Base-by-base conservation (phyloP, 2,888 invertebrate genomes). In the Ellobium chinense region DNA sequence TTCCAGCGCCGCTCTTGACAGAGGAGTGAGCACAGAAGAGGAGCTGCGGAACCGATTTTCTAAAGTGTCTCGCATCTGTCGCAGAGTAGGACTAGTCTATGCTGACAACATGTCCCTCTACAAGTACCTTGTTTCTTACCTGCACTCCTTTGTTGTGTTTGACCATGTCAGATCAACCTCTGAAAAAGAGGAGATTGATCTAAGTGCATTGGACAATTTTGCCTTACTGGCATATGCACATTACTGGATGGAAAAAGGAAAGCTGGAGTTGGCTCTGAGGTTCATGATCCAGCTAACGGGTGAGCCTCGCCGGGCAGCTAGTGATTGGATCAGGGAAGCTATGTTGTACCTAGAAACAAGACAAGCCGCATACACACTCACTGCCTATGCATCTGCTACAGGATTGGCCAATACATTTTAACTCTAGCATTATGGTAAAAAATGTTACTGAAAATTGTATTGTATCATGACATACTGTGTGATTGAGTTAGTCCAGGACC, bases 1-100 rank as follows among this genome's bases (percentile, higher is more conserved):
- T 86, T 97, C 98, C 0, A 92, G 94, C 31, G 96, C 96, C 85
- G 97, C 97, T 0, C 94, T 95, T 21, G 94, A 95, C 34, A 94
- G 96, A 73, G 99, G 99, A 7, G 96, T 99, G 27, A 97, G 95
- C 92, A 97, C 98, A 0, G 98, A 98, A 93, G 96, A 96, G 88
- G 95, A 96, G 7, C 94, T 99, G 39, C 95, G 96, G 80, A 96
- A 97, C 86, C 95, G 97, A 84, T 99, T 99, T 92, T 93, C 87
- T 1, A 91, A 93, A 86, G 93, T 92, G 36, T 83, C 91, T 63
- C 94, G 95, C 81, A 95, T 97, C 14, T 97, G 98, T 3, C 94
- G 96, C 80, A 95, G 96, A 85, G 95, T 99, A 75, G 98, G 98
- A 0, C 92, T 98, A 85, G 95, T 99, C 1, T 97, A 97, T 0